Evolutionary conservation across 1,140 invertebrate genomes (phyloP), one percentile per base, ranked within the genome.

Genomic region (Drosophila miranda): DNA sequence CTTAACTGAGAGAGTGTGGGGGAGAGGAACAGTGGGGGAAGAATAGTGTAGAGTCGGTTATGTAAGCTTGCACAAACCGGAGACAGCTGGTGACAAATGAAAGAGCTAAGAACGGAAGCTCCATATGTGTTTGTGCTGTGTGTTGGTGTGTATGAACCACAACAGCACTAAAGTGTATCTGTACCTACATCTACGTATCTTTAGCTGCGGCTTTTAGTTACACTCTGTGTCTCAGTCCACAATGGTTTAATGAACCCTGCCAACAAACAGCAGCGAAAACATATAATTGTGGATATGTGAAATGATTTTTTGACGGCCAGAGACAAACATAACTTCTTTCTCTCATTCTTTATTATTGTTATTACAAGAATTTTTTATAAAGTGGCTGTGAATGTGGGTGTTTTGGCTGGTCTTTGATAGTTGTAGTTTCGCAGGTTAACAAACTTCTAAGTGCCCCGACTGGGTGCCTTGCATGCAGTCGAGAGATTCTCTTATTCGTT

Each of bases 231-330:
- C 66, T 75, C 48, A 72, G 72, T 69, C 70, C 66, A 50, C 60
- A 60, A 70, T 48, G 72, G 86, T 89, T 89, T 89, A 89, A 89
- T 86, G 86, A 89, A 89, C 86, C 73, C 60, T 38, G 34, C 11
- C 34, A 38, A 11, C 34, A 38, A 38, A 38, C 13, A 38, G 34
- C 11, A 66, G 61, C 43, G 58, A 57, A 59, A 56, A 69, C 54
- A 62, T 59, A 63, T 59, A 63, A 54, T 62, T 68, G 76, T 73
- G 70, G 64, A 76, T 71, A 78, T 86, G 74, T 78, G 71, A 87
- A 82, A 78, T 78, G 73, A 82, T 82, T 84, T 87, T 75, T 75
- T 83, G 70, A 56, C 48, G 72, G 44, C 57, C 62, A 50, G 44
- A 69, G 56, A 68, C 74, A 81, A 81, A 72, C 74, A 87, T 71